Evolutionary conservation across 2,113 vertebrate species (phyloP), one percentile per base, ranked within the genome.

Genomic region (Bubo bubo): DNA sequence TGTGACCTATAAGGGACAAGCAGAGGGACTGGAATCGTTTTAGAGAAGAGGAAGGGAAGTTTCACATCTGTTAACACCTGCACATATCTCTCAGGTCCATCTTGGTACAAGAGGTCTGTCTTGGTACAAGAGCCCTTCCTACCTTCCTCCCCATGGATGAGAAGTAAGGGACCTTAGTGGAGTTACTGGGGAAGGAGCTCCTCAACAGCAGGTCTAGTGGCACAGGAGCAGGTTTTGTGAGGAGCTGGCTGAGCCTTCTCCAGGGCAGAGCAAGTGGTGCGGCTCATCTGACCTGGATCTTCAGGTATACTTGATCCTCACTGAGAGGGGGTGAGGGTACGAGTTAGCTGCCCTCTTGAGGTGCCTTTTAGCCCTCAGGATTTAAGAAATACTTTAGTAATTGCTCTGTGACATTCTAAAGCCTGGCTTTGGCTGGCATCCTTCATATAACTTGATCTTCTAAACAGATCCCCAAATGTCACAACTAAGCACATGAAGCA

Each of bases 351-450:
- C 35, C 41, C 55, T 58, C 60, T 84, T 5, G 18, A 91, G 66
- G 73, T 84, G 64, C 84, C 83, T 90, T 77, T 81, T 75, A 81
- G 55, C 47, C 52, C 30, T 56, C 30, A n/a, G 80, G 73, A 74
- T 85, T 96, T 94, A 85, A 93, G 91, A 85, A 96, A 75, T 81
- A 67, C 64, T 6, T 8, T 8, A 53, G 80, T 95, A 96, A 91
- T 96, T 94, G 84, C 89, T 74, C 56, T 2, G 4, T 91, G 93
- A 93, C 47, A 27, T 81, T 81, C 70, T 93, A 75, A 94, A 94
- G 90, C 66, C 87, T 81, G 74, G 56, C 84, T 87, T 96, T 96
- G 95, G 93, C 95, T 87, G 95, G 90, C 91, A 64, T 35, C 49
- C 52, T 72, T 79, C 2, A 0, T 52, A 75, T 85, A 93, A 95